Conservation (phyloP, 2,797 vertebrate genomes). For the Mus caroli region DNA sequence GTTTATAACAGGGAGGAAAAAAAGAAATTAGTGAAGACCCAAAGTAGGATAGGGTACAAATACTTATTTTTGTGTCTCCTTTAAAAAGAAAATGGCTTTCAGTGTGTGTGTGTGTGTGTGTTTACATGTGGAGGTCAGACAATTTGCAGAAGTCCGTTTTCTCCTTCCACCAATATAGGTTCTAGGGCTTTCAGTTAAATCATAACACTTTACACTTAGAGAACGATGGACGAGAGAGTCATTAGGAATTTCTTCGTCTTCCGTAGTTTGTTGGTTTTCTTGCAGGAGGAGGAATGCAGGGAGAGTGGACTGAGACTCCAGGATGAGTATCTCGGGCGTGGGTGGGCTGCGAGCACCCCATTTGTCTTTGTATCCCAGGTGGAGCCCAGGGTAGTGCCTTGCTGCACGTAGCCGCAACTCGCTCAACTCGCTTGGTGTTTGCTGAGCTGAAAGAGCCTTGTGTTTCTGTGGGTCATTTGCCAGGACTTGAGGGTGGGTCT, state of each 20-base stretch:
- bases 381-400: slow-evolving; percentile 28
- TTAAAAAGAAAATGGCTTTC: neutral
- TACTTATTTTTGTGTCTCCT: neutral
- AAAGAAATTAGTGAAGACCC: neutral
- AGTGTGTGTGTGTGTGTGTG: neutral
- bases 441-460: slow-evolving; percentile 78
- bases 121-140: neutral
- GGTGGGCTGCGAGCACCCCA: neutral
- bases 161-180: neutral
- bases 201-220: neutral
- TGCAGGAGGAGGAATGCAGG: too few species aligned
- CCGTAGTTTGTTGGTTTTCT: neutral
- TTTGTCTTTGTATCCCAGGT: slow-evolving; percentile 25
- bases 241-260: neutral
- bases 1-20: slow-evolving; percentile 31
- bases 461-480: slow-evolving; percentile 65
- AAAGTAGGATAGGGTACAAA: neutral
- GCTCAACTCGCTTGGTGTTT: slow-evolving; percentile 22
- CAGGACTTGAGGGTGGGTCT: slow-evolving; percentile 56
- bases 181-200: slow-evolving; percentile 30
- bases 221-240: neutral
- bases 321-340: neutral
- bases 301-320: neutral
- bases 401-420: slow-evolving; percentile 68
- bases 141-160: neutral